Evolutionary conservation across 2,113 vertebrate species (phyloP).

Genomic region (Paedocypris sp.): DNA sequence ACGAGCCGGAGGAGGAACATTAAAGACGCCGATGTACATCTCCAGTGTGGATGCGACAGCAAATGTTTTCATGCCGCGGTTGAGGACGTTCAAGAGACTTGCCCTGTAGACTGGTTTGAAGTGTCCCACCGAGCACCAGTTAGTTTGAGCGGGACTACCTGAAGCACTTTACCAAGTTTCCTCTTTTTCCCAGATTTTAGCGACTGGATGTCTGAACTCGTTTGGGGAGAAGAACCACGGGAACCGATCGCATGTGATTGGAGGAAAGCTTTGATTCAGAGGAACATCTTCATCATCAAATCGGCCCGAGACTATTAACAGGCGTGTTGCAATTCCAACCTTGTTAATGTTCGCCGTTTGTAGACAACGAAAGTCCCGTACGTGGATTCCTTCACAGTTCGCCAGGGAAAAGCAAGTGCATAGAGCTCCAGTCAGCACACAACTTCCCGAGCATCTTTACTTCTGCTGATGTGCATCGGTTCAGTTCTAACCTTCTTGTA

Average conservation of each 20-base stretch:
- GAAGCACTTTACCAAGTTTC: conserved; percentile 8
- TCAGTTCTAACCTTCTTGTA: conserved; percentile 57
- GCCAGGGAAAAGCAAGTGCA: conserved; percentile 20
- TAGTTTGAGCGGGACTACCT: background rate
- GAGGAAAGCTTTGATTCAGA: background rate
- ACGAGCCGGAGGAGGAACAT: conserved; percentile 2
- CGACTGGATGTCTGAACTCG: background rate
- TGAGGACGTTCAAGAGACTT: conserved; percentile 2
- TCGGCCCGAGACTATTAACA: background rate
- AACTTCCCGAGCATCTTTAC: conserved; percentile 35
- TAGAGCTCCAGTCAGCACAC: conserved; percentile 41
- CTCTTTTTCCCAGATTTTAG: background rate
- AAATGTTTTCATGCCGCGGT: conserved; percentile 35
- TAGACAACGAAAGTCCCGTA: background rate
- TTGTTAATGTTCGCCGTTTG: background rate
- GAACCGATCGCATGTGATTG: conserved; percentile 1
- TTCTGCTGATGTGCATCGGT: conserved; percentile 50
- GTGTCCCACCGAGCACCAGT: too few relatives aligned
- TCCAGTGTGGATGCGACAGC: conserved; percentile 34
- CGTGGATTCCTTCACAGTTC: conserved; percentile 15
- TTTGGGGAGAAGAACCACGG: background rate
- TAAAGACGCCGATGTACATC: background rate
- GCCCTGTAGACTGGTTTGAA: too few relatives aligned
- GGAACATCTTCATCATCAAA: background rate
- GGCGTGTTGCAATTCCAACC: background rate